Percentiles rank a stretch among this genome's conserved stretches.
phyloP scores from a whole-genome alignment of 2,888 invertebrate genomes.

The Allolobophora icterica region DNA sequence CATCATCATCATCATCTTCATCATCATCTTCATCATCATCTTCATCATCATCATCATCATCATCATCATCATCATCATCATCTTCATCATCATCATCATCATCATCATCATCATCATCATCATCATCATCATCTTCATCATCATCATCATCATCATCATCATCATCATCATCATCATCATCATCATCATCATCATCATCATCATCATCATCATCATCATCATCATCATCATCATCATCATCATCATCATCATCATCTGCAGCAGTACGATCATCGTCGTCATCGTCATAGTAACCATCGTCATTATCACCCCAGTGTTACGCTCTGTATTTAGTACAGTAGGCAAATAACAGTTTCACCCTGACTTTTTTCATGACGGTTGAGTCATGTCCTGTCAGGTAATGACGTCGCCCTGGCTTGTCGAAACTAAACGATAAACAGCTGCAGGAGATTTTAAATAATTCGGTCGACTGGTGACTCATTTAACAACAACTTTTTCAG shows the following conservation, averaged over 20 bases:
- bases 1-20: slow-evolving; percentile 12
- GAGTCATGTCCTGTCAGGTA: background rate
- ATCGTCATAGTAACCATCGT: background rate
- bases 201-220: too few species aligned
- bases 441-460: background rate
- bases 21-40: slow-evolving; percentile 23
- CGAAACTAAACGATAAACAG: too few species aligned
- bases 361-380: background rate
- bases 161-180: background rate
- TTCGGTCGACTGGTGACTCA: background rate
- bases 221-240: background rate
- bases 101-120: background rate
- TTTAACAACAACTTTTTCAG: background rate
- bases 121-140: background rate
- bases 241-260: background rate
- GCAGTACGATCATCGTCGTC: background rate
- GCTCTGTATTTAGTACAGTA: too few species aligned
- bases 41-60: slow-evolving; percentile 22
- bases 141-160: too few species aligned
- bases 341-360: background rate
- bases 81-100: too few species aligned
- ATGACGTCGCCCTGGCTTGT: too few species aligned
- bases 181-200: background rate
- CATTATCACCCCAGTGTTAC: background rate
- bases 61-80: too few species aligned